These are phyloP conservation scores for Philereme transversata DNA, from an alignment of 2,888 invertebrate species.

Conservation along the genomic window DNA sequence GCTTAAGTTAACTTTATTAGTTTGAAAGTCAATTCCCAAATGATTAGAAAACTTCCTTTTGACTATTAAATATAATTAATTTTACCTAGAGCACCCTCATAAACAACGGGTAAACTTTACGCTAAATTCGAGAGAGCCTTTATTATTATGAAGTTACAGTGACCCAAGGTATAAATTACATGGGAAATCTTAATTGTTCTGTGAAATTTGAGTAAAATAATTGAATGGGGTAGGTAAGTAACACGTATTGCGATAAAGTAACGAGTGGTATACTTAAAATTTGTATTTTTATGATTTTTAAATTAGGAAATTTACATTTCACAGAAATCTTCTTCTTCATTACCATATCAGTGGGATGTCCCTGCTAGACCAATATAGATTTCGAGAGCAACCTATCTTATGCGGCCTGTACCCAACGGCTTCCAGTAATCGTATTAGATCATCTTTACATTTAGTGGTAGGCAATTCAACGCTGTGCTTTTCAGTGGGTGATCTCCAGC, in stretches of 20 bases:
- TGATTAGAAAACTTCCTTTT: slow-evolving; percentile 30
- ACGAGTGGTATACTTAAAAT: not conserved
- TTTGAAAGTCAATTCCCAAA: slow-evolving; percentile 3
- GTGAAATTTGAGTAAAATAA: slow-evolving; percentile 16
- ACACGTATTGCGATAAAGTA: not conserved
- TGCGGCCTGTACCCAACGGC: too few relatives aligned
- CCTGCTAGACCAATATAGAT: too few relatives aligned
- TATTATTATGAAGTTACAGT: slow-evolving; percentile 29
- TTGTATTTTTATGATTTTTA: too few relatives aligned
- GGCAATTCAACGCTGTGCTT: too few relatives aligned
- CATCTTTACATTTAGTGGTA: too few relatives aligned
- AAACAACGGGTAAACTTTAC: slow-evolving; percentile 32
- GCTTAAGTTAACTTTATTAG: not conserved
- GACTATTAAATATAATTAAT: slow-evolving; percentile 37
- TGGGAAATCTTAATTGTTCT: slow-evolving; percentile 21
- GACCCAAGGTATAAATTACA: slow-evolving; percentile 28
- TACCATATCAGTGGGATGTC: too few relatives aligned
- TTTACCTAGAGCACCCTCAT: slow-evolving; percentile 30
- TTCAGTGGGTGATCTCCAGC: too few relatives aligned
- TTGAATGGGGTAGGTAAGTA: not conserved
- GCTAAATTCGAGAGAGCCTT: slow-evolving; percentile 30
- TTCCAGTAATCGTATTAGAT: too few relatives aligned
- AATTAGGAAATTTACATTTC: too few relatives aligned
- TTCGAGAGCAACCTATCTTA: too few relatives aligned
- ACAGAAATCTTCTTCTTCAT: too few relatives aligned